A percentile compares a stretch with the other conserved stretches of the same genome.
phyloP scores from a whole-genome alignment of 2,888 invertebrate genomes.

The Hecatera dysodea region DNA sequence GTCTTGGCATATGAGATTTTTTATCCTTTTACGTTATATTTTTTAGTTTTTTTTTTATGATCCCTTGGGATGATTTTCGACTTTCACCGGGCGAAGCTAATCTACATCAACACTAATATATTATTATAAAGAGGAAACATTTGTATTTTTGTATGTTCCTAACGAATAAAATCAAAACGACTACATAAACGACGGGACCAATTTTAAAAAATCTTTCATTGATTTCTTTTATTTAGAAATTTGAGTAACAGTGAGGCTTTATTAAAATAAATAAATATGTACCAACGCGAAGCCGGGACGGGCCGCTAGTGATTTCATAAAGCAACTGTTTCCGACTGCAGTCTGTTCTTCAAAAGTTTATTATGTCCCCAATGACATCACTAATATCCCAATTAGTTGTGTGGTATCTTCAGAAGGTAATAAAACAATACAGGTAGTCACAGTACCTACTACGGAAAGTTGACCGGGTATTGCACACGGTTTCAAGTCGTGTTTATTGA shows the following conservation, averaged over 20 bases:
- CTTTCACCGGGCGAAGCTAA: background rate
- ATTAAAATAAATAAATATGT: too few relatives aligned
- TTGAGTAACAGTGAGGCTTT: too few relatives aligned
- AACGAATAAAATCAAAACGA: too few relatives aligned
- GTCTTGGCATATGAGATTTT: background rate
- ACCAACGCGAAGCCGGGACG: too few relatives aligned
- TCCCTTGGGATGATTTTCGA: background rate
- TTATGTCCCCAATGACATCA: slow-evolving; percentile 62
- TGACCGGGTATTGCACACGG: slow-evolving; percentile 60
- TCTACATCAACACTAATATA: too few relatives aligned
- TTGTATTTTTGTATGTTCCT: too few relatives aligned
- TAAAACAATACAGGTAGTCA: slow-evolving; percentile 56
- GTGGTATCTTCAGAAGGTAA: slow-evolving; percentile 50
- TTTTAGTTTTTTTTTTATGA: background rate
- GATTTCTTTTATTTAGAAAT: too few relatives aligned
- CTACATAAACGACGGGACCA: too few relatives aligned
- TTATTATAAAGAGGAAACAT: too few relatives aligned
- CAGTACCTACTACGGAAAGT: slow-evolving; percentile 59
- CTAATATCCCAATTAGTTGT: slow-evolving; percentile 60
- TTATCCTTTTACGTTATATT: background rate
- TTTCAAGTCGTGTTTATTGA: slow-evolving; percentile 33
- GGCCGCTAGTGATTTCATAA: slow-evolving; percentile 7
- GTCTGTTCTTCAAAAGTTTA: slow-evolving; percentile 33
- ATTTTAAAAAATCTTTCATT: too few relatives aligned
- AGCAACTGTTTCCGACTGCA: slow-evolving; percentile 22